Evolutionary conservation across 2,888 invertebrate species (phyloP).

Genomic region (Amblyjoppa fuscipennis): DNA sequence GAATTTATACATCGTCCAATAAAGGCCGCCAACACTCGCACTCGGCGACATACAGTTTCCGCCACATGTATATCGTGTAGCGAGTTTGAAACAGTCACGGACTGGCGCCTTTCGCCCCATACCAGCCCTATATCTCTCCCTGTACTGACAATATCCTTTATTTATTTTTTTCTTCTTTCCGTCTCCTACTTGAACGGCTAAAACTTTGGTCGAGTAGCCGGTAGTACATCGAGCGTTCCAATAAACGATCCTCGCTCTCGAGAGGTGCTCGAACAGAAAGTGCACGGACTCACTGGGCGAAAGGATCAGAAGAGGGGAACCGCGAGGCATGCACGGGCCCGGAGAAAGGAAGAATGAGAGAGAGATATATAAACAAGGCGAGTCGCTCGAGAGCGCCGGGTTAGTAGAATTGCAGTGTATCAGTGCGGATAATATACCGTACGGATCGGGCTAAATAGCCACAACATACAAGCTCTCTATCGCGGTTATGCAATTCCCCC

Average conservation of each 20-base stretch:
- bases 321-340: neutral
- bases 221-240: conserved; percentile 1
- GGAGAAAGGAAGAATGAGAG: conserved; percentile 6
- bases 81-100: neutral
- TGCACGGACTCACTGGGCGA: neutral
- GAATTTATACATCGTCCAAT: neutral
- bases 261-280: conserved; percentile 15
- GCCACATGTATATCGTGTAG: neutral
- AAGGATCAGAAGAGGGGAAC: conserved; percentile 5
- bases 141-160: neutral
- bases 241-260: conserved; percentile 13
- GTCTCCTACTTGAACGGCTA: neutral
- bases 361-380: neutral
- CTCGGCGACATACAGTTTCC: neutral
- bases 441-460: neutral
- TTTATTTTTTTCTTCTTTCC: neutral
- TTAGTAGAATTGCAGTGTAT: conserved; percentile 38
- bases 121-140: neutral
- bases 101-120: neutral
- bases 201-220: conserved; percentile 13
- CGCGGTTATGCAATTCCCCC: conserved; percentile 54
- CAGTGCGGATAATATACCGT: conserved; percentile 25
- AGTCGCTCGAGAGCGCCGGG: conserved; percentile 14
- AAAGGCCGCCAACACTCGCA: neutral
- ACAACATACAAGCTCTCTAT: neutral